phyloP scores from a whole-genome alignment of 2,797 vertebrate genomes.

The Crenuchus spilurus region DNA sequence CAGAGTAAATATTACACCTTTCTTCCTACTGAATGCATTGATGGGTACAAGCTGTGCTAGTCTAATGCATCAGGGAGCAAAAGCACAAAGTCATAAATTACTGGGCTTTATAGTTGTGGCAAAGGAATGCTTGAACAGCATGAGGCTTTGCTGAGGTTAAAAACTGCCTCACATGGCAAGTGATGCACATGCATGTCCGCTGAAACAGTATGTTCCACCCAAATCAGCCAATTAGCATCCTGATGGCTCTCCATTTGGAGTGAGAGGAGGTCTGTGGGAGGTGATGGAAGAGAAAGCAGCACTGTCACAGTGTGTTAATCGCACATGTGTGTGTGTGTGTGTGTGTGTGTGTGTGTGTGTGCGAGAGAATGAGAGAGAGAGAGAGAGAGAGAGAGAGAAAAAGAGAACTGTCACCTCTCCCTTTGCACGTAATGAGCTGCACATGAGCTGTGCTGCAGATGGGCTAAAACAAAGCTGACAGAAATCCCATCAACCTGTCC shows the following conservation, averaged over 20 bases:
- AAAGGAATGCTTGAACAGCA: constrained; percentile 1
- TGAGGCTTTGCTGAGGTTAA: neutral
- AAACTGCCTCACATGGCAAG: constrained; percentile 11
- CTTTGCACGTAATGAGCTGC: constrained; percentile 55
- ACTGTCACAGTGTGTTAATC: constrained; percentile 51
- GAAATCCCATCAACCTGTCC: constrained; percentile 60
- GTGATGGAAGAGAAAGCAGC: constrained; percentile 33
- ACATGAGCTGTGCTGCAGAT: constrained; percentile 48
- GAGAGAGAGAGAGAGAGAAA: constrained; percentile 30
- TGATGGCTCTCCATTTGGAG: constrained; percentile 47
- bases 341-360: constrained; percentile 7
- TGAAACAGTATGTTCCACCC: constrained; percentile 47
- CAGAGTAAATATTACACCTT: constrained; percentile 44
- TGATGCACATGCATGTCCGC: constrained; percentile 11
- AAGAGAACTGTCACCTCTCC: constrained; percentile 43
- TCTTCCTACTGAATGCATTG: constrained; percentile 45
- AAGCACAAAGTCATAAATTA: constrained; percentile 17
- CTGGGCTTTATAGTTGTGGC: constrained; percentile 17
- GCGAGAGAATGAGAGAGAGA: constrained; percentile 15
- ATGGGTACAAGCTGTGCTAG: constrained; percentile 42
- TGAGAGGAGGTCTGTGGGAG: constrained; percentile 39
- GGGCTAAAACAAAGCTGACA: constrained; percentile 56
- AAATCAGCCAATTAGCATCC: constrained; percentile 51
- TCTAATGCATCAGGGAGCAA: constrained; percentile 19
- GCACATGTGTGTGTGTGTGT: constrained; percentile 19